Conservation (phyloP, 2,797 vertebrate genomes). For the Bradypus variegatus region DNA sequence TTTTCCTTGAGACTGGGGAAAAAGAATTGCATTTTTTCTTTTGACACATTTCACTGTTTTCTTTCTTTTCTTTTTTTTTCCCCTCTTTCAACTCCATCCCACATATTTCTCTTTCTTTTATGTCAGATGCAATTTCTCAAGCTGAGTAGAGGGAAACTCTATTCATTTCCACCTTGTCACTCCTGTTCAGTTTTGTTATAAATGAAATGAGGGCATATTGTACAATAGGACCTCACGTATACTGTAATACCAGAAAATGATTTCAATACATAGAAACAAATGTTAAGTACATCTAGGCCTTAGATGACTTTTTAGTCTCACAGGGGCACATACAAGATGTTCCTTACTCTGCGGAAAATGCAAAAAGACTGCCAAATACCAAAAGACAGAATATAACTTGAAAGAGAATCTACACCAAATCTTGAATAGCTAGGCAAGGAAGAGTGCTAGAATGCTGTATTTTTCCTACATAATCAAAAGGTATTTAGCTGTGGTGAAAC, state of each 20-base stretch:
- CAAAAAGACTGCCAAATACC: neutral
- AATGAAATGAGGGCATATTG: slow-evolving; percentile 41
- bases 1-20: neutral
- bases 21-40: slow-evolving; percentile 8
- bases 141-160: slow-evolving; percentile 51
- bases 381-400: neutral
- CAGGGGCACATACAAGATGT: neutral
- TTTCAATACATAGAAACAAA: slow-evolving; percentile 30
- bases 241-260: slow-evolving; percentile 13
- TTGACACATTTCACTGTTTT: slow-evolving; percentile 19
- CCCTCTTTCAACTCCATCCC: slow-evolving; percentile 10
- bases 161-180: slow-evolving; percentile 47
- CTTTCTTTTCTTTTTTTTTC: neutral
- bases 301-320: slow-evolving; percentile 3
- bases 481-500: neutral
- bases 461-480: neutral
- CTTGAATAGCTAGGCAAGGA: neutral
- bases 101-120: slow-evolving; percentile 51
- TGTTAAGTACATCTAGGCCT: neutral
- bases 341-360: neutral
- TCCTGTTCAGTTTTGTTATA: slow-evolving; percentile 44
- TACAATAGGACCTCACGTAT: neutral
- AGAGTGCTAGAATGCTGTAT: neutral
- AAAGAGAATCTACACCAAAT: slow-evolving; percentile 15
- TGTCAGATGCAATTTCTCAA: slow-evolving; percentile 57